Base-by-base conservation (phyloP, 1,140 invertebrate genomes). In the Aricia agestis region DNA sequence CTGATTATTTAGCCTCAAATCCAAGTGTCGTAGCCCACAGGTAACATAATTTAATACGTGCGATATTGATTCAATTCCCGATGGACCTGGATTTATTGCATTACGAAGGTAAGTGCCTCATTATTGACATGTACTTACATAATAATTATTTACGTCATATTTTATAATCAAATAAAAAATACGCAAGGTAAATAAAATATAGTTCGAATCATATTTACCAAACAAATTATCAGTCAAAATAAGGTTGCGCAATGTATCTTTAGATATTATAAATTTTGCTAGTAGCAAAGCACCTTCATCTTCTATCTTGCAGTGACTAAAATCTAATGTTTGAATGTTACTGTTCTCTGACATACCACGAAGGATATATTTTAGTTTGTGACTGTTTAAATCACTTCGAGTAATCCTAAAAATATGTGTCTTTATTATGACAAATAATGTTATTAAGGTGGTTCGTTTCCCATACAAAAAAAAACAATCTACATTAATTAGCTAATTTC, bases 251-350 rank as follows among this genome's bases (percentile, higher is more conserved):
- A 92, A 79, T 74, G 84, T 84, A 10, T 89, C 83, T 76, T 87
- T 86, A 69, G 86, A 86, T 7, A 85, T 78, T 70, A 89, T 85
- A 79, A 88, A 92, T 77, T 92, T 92, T 36, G 87, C 85, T 25
- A 92, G 77, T 36, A 80, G 80, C 31, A 82, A 78, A 19, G 86
- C 85, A 1, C 92, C 92, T 17, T 90, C 83, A 75, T 93, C 89
- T 2, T 76, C 82, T 72, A 93, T 87, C 80, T 88, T 88, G 67
- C 92, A 93, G 76, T 93, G 92, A 70, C 91, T 92, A 67, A 93
- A 90, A 74, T 93, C 92, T 42, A 93, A 72, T 9, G 81, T 86
- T 72, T 89, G 86, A 68, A 92, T 71, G 42, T 78, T 81, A 72
- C 81, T 72, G 72, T 84, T 87, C 65, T 90, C 89, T 31, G 77